These are phyloP conservation scores for Cathartes aura DNA, from an alignment of 2,113 vertebrate genomes.

Conservation along the genomic window DNA sequence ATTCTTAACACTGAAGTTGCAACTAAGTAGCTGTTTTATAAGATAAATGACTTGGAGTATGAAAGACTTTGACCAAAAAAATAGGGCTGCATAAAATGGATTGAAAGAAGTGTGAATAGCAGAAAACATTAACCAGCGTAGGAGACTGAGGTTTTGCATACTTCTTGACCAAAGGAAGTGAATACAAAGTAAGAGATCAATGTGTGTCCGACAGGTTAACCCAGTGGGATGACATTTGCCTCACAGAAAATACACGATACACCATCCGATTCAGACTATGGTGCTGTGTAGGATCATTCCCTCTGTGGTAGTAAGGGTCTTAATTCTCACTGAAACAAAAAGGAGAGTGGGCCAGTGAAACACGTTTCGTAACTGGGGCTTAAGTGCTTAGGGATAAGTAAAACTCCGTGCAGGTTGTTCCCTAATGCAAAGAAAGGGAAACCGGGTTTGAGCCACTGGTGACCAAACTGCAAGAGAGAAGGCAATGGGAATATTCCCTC, in stretches of 20 bases:
- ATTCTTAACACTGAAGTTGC: slow-evolving; percentile 65
- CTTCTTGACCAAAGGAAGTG: slow-evolving; percentile 20
- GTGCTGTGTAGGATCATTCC: background rate
- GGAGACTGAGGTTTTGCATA: background rate
- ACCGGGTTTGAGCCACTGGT: background rate
- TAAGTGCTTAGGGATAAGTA: background rate
- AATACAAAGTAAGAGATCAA: background rate
- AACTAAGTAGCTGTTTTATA: slow-evolving; percentile 62
- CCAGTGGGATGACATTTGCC: background rate
- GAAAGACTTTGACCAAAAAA: slow-evolving; percentile 23
- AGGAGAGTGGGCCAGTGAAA: background rate
- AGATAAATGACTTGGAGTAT: slow-evolving; percentile 57
- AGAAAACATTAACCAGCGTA: background rate
- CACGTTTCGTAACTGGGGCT: background rate
- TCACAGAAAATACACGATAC: background rate
- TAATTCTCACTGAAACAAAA: background rate
- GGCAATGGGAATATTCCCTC: background rate
- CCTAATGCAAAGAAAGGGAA: background rate
- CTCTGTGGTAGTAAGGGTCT: background rate
- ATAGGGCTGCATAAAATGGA: slow-evolving; percentile 12
- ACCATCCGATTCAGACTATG: background rate
- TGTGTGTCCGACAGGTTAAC: background rate
- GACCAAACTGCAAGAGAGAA: background rate
- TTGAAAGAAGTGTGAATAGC: slow-evolving; percentile 25
- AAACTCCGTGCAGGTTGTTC: background rate